Evolutionary conservation across 2,113 vertebrate species (phyloP).

Genomic region (Dicrurus megarhynchus): DNA sequence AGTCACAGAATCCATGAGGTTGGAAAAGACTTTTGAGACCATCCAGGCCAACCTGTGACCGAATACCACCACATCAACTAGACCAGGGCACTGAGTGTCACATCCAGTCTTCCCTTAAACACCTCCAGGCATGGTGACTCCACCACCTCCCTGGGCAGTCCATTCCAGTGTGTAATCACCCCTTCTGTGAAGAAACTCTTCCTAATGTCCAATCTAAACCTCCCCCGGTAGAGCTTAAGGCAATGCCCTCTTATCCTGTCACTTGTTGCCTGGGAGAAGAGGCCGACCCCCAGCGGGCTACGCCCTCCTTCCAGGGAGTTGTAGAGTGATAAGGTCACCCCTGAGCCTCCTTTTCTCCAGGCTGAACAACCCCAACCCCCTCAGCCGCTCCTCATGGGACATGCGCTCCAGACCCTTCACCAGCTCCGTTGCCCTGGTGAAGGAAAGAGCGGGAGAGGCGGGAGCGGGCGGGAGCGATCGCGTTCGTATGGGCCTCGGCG

Average conservation of each 20-base stretch:
- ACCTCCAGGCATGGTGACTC: neutral
- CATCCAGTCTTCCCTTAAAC: neutral
- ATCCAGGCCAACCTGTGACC: neutral
- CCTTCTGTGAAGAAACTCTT: neutral
- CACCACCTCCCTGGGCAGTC: neutral
- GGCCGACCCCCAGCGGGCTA: neutral
- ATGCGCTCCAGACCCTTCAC: neutral
- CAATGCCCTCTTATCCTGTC: neutral
- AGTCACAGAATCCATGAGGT: neutral
- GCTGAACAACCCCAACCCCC: neutral
- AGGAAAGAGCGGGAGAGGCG: neutral
- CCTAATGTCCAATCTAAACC: neutral
- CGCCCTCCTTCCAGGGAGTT: neutral
- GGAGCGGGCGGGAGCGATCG: neutral
- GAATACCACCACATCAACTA: neutral
- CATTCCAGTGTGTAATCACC: neutral
- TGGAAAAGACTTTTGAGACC: neutral
- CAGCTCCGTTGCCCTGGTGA: neutral
- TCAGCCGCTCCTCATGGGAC: neutral
- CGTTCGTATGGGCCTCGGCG: accelerated
- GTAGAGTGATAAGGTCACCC: too few species aligned
- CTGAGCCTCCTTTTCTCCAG: neutral
- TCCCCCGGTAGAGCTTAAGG: neutral
- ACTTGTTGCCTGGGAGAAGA: neutral
- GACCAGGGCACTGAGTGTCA: neutral